These are phyloP conservation scores for Megalonaias nervosa DNA, from an alignment of 1,140 invertebrate genomes.

Conservation along the genomic window DNA sequence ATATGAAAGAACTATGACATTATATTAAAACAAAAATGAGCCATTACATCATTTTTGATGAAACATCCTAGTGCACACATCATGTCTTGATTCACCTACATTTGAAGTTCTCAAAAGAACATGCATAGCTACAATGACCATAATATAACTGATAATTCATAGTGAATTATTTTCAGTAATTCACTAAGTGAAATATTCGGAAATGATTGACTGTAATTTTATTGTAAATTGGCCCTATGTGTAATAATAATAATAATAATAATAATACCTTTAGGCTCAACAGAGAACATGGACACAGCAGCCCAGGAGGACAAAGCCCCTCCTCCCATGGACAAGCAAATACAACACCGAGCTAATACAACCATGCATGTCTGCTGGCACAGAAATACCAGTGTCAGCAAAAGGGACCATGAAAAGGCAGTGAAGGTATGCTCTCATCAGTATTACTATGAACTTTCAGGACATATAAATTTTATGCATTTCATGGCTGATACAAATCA, in stretches of 20 bases:
- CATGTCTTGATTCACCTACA: no score
- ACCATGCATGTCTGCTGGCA: slow-evolving; percentile 99
- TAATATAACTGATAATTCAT: no score
- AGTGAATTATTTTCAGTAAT: no score
- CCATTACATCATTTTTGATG: no score
- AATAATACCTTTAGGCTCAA: slow-evolving; percentile 47
- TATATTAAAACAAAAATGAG: no score
- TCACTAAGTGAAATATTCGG: background rate
- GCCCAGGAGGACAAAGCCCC: slow-evolving; percentile 35
- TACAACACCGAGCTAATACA: slow-evolving; percentile 82
- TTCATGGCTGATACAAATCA: no score
- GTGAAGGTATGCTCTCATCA: slow-evolving; percentile 77
- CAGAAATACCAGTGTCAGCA: slow-evolving; percentile 88
- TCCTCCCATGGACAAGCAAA: slow-evolving; percentile 61
- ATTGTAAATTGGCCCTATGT: background rate
- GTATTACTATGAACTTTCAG: no score
- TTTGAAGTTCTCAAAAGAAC: no score
- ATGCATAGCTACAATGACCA: no score
- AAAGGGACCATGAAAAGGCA: slow-evolving; percentile 85
- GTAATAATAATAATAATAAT: background rate
- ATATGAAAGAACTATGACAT: no score
- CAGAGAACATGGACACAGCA: slow-evolving; percentile 50
- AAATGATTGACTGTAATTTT: background rate
- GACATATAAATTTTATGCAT: no score
- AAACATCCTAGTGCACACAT: no score